Percentiles rank a stretch among this genome's conserved stretches.
Conservation (phyloP, 2,797 vertebrate genomes). For the Phataginus tricuspis region DNA sequence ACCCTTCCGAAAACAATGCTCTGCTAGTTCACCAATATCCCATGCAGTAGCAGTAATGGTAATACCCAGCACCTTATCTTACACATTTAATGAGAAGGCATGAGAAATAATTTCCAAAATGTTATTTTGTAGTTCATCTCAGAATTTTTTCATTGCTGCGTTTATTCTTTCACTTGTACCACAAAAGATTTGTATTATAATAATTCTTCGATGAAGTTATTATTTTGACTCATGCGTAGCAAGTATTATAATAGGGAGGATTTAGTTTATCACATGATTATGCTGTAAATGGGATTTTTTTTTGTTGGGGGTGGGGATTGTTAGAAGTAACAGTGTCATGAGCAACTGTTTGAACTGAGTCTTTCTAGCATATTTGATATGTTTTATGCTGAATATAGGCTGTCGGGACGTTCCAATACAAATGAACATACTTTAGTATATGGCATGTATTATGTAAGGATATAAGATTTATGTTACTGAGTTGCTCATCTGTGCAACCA, state of each 20-base stretch:
- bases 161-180: not conserved
- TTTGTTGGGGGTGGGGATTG: not conserved
- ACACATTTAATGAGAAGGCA: not conserved
- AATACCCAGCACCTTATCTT: not conserved
- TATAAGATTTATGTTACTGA: not conserved
- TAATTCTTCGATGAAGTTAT: not conserved
- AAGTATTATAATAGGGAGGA: not conserved
- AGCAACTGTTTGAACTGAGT: not conserved
- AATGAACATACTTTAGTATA: not conserved
- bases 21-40: not conserved
- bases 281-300: slow-evolving; percentile 7
- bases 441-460: not conserved
- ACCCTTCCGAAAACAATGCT: not conserved
- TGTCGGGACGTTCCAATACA: not conserved
- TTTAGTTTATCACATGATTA: not conserved
- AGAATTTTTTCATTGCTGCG: not conserved
- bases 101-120: not conserved
- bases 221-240: not conserved
- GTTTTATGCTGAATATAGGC: not conserved
- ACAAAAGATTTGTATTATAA: not conserved
- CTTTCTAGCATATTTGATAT: not conserved
- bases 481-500: not conserved
- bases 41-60: too few species aligned
- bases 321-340: not conserved
- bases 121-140: not conserved